Conservation (phyloP, 2,888 invertebrate species). For the Trimorus sp. region DNA sequence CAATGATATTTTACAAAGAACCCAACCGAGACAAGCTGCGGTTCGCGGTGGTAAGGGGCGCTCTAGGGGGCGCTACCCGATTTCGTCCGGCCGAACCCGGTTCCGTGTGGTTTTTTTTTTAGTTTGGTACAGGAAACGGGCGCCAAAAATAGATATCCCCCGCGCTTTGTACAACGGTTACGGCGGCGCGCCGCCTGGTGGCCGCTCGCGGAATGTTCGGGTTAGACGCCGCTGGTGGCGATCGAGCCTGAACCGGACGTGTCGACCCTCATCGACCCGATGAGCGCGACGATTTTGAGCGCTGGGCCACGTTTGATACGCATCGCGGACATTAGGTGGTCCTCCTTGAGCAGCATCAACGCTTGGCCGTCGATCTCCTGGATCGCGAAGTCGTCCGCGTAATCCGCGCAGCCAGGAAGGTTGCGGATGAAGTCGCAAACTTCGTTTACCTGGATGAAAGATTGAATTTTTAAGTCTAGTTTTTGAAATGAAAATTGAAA, state of each 20-base stretch:
- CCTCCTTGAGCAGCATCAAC: constrained; percentile 93
- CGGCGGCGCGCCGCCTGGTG: too few relatives aligned
- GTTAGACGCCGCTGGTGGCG: constrained; percentile 67
- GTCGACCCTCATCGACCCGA: constrained; percentile 90
- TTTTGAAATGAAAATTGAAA: too few relatives aligned
- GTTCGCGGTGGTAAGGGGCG: too few relatives aligned
- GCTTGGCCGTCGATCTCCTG: constrained; percentile 99
- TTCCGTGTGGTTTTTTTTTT: too few relatives aligned
- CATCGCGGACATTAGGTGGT: constrained; percentile 96
- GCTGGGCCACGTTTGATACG: constrained; percentile 98
- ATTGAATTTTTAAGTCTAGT: too few relatives aligned
- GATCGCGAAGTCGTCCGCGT: constrained; percentile 96
- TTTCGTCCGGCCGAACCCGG: too few relatives aligned
- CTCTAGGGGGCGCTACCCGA: too few relatives aligned
- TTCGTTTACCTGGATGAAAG: constrained; percentile 90
- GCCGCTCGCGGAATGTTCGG: not conserved
- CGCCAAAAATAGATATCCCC: too few relatives aligned
- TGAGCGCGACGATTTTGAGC: constrained; percentile 96
- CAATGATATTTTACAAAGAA: too few relatives aligned
- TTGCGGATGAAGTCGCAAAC: constrained; percentile 94
- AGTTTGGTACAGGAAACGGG: too few relatives aligned
- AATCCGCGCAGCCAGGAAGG: constrained; percentile 94
- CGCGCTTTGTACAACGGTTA: too few relatives aligned
- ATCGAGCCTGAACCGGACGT: constrained; percentile 72
- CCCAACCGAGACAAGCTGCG: too few relatives aligned